Evolutionary conservation across 2,888 invertebrate species (phyloP), one percentile per base, ranked within the genome.

Genomic region (Platycheirus albimanus): DNA sequence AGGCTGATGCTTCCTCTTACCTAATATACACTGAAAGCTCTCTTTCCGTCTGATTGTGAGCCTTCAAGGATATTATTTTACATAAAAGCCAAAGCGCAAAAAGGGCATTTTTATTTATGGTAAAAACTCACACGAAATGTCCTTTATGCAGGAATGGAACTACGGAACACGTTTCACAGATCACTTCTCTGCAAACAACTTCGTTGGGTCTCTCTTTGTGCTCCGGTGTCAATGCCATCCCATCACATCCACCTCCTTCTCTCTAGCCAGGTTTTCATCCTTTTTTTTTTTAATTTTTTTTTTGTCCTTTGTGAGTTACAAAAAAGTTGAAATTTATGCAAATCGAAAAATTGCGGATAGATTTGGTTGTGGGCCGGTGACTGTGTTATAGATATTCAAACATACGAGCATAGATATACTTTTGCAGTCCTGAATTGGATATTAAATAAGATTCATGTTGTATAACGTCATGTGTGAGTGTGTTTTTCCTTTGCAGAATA

Each of bases 281-380:
- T 33, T 63, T 63, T 51, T n/a, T 47, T 19, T 38, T 36, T 45
- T 56, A 38, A 49, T 51, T 58, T 30, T 17, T 24, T 5, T 56
- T 58, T 5, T 20, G 28, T 38, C 75, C 75, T 64, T 74, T 70
- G 67, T 47, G 38, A 47, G 58, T 19, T 4, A 15, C 17, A 76
- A 79, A 54, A 67, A 81, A 54, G 17, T 69, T 67, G 33, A 78
- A 83, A 78, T 83, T 83, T 83, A 83, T 83, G 83, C 78, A 83
- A 83, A 83, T 78, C 83, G 83, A 74, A 83, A 78, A 77, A 83
- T 83, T 83, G 83, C 69, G 83, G 72, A 83, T 83, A 72, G 74
- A 78, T 78, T 74, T 69, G 72, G 83, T 69, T 83, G 83, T 72
- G 67, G 74, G 72, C 78, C 69, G 45, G 72, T 72, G 36, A 63